A percentile compares a stretch with the other conserved stretches of the same genome.
These are phyloP conservation scores for Prosopocoilus inquinatus DNA, from an alignment of 2,888 invertebrate genomes.

Conservation along the genomic window DNA sequence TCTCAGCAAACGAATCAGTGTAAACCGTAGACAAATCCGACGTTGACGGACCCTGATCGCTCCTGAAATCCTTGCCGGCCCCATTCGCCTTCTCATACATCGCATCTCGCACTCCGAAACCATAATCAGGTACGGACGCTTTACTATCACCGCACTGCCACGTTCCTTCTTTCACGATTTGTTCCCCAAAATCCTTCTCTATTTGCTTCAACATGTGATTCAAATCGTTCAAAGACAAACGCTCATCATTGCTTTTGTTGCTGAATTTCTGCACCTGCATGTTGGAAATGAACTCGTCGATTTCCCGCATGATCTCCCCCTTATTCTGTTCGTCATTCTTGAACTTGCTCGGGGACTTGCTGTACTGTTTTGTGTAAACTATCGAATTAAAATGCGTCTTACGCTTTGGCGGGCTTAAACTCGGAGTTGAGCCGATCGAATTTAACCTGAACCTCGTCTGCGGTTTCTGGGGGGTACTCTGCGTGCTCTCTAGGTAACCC, in stretches of 20 bases:
- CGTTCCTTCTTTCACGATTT: neutral
- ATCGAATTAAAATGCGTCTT: neutral
- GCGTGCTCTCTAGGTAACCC: conserved; percentile 35
- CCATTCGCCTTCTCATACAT: neutral
- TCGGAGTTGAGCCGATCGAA: conserved; percentile 39
- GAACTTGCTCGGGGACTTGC: conserved; percentile 22
- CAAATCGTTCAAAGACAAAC: conserved; percentile 41
- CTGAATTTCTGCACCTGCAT: conserved; percentile 29
- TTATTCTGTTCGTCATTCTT: conserved; percentile 16
- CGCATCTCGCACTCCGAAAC: no score
- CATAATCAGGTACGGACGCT: no score
- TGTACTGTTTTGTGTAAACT: conserved; percentile 16
- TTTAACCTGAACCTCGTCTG: conserved; percentile 36
- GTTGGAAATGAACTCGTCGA: conserved; percentile 45
- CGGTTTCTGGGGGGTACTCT: conserved; percentile 48
- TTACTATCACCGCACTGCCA: no score
- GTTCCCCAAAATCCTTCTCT: conserved; percentile 42
- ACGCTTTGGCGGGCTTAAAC: conserved; percentile 23
- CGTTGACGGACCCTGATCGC: conserved; percentile 3
- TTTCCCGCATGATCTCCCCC: conserved; percentile 34
- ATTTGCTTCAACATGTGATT: conserved; percentile 49
- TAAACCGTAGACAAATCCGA: conserved; percentile 8
- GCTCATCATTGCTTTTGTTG: conserved; percentile 18
- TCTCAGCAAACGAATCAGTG: conserved; percentile 11
- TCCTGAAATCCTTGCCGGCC: conserved; percentile 7